Percentiles rank a stretch among this genome's conserved stretches.
Evolutionary conservation across 2,888 invertebrate genomes (phyloP).

Genomic region (Torymus aiolomorphi): DNA sequence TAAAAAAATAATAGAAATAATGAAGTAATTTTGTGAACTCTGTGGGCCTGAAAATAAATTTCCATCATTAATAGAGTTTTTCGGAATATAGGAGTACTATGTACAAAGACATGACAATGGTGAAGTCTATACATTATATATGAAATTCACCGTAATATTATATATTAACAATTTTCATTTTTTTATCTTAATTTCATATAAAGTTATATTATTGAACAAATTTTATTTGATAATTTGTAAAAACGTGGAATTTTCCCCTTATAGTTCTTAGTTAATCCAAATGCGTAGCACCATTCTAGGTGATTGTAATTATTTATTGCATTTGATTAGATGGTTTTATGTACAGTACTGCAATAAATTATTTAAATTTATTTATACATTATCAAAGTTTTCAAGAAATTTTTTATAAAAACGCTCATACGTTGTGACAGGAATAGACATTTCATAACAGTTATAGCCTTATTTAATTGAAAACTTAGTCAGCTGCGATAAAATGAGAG

Average conservation of each 20-base stretch:
- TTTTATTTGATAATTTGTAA: not conserved
- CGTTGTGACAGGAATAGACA: not conserved
- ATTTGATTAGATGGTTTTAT: not conserved
- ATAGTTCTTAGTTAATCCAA: not conserved
- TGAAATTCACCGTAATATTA: conserved; percentile 21
- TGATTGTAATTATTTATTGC: not conserved
- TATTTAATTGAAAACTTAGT: not conserved
- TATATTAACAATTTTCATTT: not conserved
- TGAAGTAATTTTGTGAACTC: not conserved
- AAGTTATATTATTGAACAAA: conserved; percentile 5
- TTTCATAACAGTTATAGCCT: not conserved
- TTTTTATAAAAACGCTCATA: not conserved
- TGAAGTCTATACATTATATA: conserved; percentile 6
- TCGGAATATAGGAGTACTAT: conserved; percentile 13
- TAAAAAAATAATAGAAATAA: not conserved
- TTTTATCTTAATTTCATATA: not conserved
- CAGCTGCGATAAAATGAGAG: no score
- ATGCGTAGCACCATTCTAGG: conserved; percentile 6
- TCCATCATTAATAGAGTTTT: conserved; percentile 5
- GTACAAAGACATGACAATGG: conserved; percentile 28
- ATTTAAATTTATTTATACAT: not conserved
- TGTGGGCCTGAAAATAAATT: not conserved
- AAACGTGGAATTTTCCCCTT: not conserved
- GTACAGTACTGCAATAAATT: not conserved
- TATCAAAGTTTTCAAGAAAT: not conserved